A percentile compares a stretch with the other conserved stretches of the same genome.
These are phyloP conservation scores for Vespertilio murinus DNA, from an alignment of 2,797 vertebrate species.

Conservation along the genomic window DNA sequence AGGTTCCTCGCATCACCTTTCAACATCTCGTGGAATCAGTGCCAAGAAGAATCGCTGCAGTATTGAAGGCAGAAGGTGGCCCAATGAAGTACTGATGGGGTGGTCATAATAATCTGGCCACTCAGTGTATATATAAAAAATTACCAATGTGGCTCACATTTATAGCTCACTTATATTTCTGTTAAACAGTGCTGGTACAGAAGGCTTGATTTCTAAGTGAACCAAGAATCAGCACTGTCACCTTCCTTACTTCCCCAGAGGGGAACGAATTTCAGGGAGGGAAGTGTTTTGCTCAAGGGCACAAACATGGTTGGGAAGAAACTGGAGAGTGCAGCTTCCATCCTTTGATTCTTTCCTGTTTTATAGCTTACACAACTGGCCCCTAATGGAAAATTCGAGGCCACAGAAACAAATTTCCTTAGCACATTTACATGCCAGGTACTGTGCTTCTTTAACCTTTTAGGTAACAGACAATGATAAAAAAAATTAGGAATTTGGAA, in stretches of 20 bases:
- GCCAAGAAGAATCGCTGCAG: no score
- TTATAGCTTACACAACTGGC: background rate
- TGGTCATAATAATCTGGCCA: no score
- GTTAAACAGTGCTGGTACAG: background rate
- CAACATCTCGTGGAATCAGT: no score
- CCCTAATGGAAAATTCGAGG: background rate
- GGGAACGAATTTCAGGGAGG: background rate
- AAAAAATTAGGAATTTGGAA: background rate
- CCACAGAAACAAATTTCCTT: background rate
- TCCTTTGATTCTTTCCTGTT: background rate
- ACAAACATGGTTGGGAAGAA: background rate
- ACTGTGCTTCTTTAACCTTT: conserved; percentile 9
- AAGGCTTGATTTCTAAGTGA: background rate
- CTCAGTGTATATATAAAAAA: background rate
- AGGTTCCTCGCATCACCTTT: no score
- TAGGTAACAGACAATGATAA: background rate
- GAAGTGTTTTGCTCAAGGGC: background rate
- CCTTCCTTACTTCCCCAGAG: background rate
- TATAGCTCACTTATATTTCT: background rate
- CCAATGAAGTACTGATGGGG: no score
- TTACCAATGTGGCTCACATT: background rate
- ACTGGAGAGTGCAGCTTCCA: background rate
- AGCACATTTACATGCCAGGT: background rate
- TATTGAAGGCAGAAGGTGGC: no score
- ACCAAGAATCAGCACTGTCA: background rate